Base-by-base conservation (phyloP, 92 coral and sea anemone species). In the Palythoa caribaeorum region DNA sequence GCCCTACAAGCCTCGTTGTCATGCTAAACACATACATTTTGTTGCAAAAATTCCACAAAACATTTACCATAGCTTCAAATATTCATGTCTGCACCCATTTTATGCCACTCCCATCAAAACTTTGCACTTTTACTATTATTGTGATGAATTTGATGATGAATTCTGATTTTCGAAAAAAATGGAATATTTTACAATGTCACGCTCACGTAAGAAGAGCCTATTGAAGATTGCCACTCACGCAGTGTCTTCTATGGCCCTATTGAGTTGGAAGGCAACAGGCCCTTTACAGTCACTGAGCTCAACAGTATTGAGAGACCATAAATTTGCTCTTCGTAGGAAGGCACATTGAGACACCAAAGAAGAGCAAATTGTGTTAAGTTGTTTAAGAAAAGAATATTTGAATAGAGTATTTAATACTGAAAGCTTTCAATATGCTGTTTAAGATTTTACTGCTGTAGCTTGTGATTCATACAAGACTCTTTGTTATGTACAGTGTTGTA, bases 161-260 rank as follows among this genome's bases (percentile, higher is more conserved):
- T 28, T 28, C 28, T 28, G 28, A 28, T 28, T 28, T 28, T 28
- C 28, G 28, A 28, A 28, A 28, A 28, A 28, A 28, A 28, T 0
- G 28, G 28, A 28, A 28, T 28, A 28, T 28, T 28, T 28, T 28
- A 28, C 28, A 28, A 28, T 28, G 28, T 28, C 28, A 28, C 28
- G 28, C 28, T 28, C 28, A 0, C 28, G 28, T 28, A 28, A 28
- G 28, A 28, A 28, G 28, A 28, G 28, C 28, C 28, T 28, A 51
- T 84, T 69, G 92, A 36, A 36, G 55, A 38, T 37, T 86, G 28
- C 35, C 72, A 88, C 80, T 40, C 15, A 3, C 59, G 87, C 55
- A 68, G 65, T 80, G 71, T 88, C 40, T 88, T 88, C 50, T 69
- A 20, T 80, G 88, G 88, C 39, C 91, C 88, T 71, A 78, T 83